Evolutionary conservation across 2,888 invertebrate species (phyloP).

Genomic region (Digitonthophagus gazella): DNA sequence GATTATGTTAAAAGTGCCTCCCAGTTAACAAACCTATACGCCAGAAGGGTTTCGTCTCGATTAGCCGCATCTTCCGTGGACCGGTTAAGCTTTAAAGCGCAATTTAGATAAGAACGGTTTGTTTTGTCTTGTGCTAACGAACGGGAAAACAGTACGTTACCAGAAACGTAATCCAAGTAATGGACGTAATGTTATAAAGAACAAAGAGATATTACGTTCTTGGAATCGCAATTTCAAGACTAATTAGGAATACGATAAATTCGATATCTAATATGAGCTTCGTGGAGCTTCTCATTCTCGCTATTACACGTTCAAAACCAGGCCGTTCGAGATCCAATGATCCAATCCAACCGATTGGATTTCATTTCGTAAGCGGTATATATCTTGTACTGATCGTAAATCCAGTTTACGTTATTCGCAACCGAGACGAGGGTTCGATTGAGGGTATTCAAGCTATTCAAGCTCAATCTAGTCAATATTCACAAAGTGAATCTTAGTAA

Average conservation of each 20-base stretch:
- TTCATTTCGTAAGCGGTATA: slow-evolving; percentile 9
- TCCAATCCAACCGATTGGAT: slow-evolving; percentile 11
- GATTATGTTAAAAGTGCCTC: slow-evolving; percentile 35
- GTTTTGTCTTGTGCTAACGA: background rate
- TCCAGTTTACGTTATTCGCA: slow-evolving; percentile 13
- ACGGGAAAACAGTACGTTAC: background rate
- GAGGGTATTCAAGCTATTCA: background rate
- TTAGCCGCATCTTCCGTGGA: slow-evolving; percentile 24
- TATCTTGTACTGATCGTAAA: slow-evolving; percentile 13
- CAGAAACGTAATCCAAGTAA: background rate
- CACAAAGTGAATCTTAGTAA: background rate
- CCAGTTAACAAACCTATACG: slow-evolving; percentile 32
- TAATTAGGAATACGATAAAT: background rate
- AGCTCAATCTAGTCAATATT: slow-evolving; percentile 1
- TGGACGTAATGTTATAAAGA: background rate
- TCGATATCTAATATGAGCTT: background rate
- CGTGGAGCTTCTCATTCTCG: background rate
- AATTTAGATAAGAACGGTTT: slow-evolving; percentile 10
- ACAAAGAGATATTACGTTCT: too few species aligned
- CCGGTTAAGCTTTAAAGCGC: slow-evolving; percentile 22
- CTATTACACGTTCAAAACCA: background rate
- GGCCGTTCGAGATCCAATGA: background rate
- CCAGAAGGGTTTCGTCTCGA: slow-evolving; percentile 24
- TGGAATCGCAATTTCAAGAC: too few species aligned
- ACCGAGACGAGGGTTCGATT: slow-evolving; percentile 4